These are phyloP conservation scores for Gallinago undulata DNA, from an alignment of 2,113 vertebrate species.

Conservation along the genomic window DNA sequence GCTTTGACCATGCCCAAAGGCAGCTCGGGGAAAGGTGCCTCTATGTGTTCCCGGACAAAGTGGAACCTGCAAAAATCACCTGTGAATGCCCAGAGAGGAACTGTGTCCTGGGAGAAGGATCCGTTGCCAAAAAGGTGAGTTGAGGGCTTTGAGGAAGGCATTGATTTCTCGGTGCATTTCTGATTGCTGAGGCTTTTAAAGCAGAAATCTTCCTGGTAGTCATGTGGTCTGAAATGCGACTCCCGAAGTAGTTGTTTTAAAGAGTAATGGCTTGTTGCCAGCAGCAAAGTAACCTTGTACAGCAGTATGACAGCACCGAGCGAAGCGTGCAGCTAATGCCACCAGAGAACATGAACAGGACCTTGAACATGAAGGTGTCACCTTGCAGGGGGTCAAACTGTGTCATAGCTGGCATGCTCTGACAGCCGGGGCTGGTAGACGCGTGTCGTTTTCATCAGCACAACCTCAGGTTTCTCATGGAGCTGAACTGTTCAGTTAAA, in stretches of 20 bases:
- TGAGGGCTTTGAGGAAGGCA: not conserved
- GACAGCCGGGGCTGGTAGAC: not conserved
- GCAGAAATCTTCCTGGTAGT: not conserved
- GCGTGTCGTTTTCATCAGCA: not conserved
- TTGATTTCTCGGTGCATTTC: not conserved
- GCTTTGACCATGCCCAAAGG: conserved; percentile 96
- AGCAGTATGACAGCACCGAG: not conserved
- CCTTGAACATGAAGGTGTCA: not conserved
- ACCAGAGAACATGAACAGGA: not conserved
- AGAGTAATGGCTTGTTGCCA: conserved; percentile 3
- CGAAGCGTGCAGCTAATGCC: not conserved
- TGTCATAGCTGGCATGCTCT: not conserved
- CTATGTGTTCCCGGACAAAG: conserved; percentile 93
- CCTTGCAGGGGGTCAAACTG: not conserved
- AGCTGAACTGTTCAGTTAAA: not conserved
- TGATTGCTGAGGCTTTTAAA: conserved; percentile 2
- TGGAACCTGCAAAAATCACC: conserved; percentile 90
- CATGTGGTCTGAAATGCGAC: conserved; percentile 12
- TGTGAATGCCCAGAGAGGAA: conserved; percentile 92
- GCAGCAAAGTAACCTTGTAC: conserved; percentile 21
- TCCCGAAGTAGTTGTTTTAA: not conserved
- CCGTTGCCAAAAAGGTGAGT: conserved; percentile 89
- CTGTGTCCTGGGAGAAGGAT: conserved; percentile 88
- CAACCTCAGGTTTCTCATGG: not conserved
- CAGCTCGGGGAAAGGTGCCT: conserved; percentile 94